Evolutionary conservation across 2,797 vertebrate genomes (phyloP).

Genomic region (Meda fulgida): DNA sequence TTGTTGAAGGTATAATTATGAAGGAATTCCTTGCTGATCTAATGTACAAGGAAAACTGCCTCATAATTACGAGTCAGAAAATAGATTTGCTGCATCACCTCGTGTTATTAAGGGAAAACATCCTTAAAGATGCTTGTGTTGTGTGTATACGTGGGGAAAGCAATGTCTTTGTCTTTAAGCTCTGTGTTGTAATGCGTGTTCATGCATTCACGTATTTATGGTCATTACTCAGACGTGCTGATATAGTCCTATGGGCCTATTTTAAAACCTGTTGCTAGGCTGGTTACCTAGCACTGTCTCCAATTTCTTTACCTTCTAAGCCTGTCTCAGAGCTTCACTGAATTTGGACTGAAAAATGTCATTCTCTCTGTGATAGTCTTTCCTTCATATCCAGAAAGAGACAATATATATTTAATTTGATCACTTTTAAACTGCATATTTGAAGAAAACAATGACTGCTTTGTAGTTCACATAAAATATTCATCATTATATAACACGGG

Average conservation of each 20-base stretch:
- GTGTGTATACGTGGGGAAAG: neutral
- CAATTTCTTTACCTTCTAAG: slow-evolving; percentile 14
- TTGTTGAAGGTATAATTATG: slow-evolving; percentile 51
- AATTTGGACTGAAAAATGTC: slow-evolving; percentile 22
- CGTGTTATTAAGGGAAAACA: neutral
- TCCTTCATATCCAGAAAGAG: neutral
- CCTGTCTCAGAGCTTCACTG: slow-evolving; percentile 34
- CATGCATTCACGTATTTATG: slow-evolving; percentile 23
- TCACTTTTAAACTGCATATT: neutral
- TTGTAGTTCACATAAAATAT: neutral
- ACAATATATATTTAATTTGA: neutral
- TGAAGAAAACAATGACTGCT: neutral
- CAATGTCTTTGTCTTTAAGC: neutral
- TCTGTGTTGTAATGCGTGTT: slow-evolving; percentile 15
- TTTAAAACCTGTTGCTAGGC: slow-evolving; percentile 63
- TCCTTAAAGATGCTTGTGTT: neutral
- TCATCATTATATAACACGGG: neutral
- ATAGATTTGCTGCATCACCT: slow-evolving; percentile 38
- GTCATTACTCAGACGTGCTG: slow-evolving; percentile 31
- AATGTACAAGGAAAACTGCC: slow-evolving; percentile 33
- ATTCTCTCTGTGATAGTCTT: neutral
- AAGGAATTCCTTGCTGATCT: slow-evolving; percentile 36
- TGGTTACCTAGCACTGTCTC: slow-evolving; percentile 54
- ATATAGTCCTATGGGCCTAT: slow-evolving; percentile 44
- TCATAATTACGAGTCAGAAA: slow-evolving; percentile 49